Evolutionary conservation across 1,140 invertebrate genomes (phyloP).

Genomic region (Drosophila bifasciata): DNA sequence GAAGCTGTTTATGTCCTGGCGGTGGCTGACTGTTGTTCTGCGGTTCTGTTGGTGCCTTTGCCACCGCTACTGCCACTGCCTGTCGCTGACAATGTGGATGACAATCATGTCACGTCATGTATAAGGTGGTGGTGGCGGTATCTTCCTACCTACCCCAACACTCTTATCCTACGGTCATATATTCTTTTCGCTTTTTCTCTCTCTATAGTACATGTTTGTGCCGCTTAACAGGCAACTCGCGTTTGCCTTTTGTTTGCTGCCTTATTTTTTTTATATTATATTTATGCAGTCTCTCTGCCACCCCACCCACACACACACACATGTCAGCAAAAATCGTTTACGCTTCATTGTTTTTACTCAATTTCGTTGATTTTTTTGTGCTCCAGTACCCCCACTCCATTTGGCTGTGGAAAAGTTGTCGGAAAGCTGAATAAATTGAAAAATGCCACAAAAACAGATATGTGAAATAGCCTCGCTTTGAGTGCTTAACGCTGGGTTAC

Average conservation of each 20-base stretch:
- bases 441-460: slow-evolving; percentile 41
- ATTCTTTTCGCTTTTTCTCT: slow-evolving; percentile 35
- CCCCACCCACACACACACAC: slow-evolving; percentile 24
- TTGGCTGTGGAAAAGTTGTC: slow-evolving; percentile 35
- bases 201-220: slow-evolving; percentile 45
- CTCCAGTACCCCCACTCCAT: not conserved
- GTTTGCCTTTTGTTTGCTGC: slow-evolving; percentile 76
- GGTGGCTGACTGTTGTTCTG: slow-evolving; percentile 37
- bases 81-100: slow-evolving; percentile 73
- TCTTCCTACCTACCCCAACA: slow-evolving; percentile 10
- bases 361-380: slow-evolving; percentile 69
- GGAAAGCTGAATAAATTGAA: slow-evolving; percentile 63
- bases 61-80: slow-evolving; percentile 20
- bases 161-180: slow-evolving; percentile 2
- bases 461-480: slow-evolving; percentile 52
- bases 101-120: slow-evolving; percentile 75
- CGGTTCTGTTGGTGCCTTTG: slow-evolving; percentile 25
- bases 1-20: slow-evolving; percentile 70
- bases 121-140: slow-evolving; percentile 31
- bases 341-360: slow-evolving; percentile 81
- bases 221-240: slow-evolving; percentile 70
- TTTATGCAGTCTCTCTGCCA: slow-evolving; percentile 36
- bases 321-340: slow-evolving; percentile 81
- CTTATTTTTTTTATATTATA: slow-evolving; percentile 70
- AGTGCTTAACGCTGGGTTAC: slow-evolving; percentile 54